phyloP scores from a whole-genome alignment of 2,888 invertebrate species.

The Allygus modestus region DNA sequence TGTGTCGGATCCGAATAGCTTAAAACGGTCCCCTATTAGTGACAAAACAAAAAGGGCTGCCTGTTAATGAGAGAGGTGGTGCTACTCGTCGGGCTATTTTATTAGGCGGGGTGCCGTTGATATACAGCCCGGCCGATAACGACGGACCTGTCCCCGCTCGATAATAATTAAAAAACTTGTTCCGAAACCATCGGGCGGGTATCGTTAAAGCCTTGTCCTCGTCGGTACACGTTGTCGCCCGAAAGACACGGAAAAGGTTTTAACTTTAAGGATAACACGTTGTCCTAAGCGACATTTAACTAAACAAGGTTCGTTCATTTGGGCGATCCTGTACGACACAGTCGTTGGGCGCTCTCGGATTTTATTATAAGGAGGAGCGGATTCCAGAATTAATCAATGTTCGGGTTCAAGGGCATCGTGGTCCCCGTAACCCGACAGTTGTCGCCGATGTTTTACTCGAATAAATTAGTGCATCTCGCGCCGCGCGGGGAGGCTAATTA shows the following conservation, averaged over 20 bases:
- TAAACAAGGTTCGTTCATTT: constrained; percentile 58
- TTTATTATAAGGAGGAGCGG: constrained; percentile 51
- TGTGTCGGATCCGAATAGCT: constrained; percentile 55
- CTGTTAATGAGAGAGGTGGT: constrained; percentile 62
- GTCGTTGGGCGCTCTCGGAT: constrained; percentile 55
- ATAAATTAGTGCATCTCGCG: constrained; percentile 7
- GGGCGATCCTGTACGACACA: constrained; percentile 55
- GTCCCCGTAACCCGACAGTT: constrained; percentile 15
- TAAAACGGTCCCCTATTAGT: constrained; percentile 61
- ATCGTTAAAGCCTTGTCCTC: constrained; percentile 57
- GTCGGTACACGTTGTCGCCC: constrained; percentile 43
- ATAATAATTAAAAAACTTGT: constrained; percentile 60
- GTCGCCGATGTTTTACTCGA: constrained; percentile 26
- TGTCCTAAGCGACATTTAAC: constrained; percentile 60
- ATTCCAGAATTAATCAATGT: constrained; percentile 60
- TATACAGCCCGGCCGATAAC: constrained; percentile 55
- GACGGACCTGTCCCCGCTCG: constrained; percentile 48
- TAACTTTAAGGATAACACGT: constrained; percentile 59
- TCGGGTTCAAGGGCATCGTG: constrained; percentile 25
- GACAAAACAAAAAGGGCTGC: constrained; percentile 61
- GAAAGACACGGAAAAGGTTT: constrained; percentile 57
- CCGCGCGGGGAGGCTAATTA: background rate
- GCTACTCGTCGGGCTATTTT: constrained; percentile 61
- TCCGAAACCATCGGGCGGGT: constrained; percentile 54
- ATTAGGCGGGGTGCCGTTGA: constrained; percentile 56